phyloP scores from a whole-genome alignment of 2,113 vertebrate genomes.

The Epinephelus cyanopodus region DNA sequence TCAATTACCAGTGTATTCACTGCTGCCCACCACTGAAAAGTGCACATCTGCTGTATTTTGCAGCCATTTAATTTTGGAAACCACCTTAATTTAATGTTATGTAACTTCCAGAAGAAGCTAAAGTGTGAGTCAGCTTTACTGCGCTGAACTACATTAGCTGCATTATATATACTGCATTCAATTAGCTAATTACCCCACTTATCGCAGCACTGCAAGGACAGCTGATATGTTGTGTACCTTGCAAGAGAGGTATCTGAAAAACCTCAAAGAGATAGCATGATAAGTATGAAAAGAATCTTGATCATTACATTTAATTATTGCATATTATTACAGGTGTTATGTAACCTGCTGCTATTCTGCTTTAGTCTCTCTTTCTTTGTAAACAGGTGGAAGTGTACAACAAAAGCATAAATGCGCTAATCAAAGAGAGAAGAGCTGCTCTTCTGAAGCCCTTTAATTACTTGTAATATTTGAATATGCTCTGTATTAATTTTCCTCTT shows the following conservation, averaged over 20 bases:
- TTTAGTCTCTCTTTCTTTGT: not conserved
- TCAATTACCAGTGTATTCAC: not conserved
- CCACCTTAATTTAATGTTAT: conserved; percentile 50
- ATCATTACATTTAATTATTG: not conserved
- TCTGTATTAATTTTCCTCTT: not conserved
- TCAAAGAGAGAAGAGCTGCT: not conserved
- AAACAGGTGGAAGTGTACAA: not conserved
- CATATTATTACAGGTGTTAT: conserved; percentile 18
- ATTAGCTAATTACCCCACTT: conserved; percentile 70
- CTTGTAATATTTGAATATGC: not conserved
- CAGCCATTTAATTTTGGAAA: conserved; percentile 57
- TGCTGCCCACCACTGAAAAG: not conserved
- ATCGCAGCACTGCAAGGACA: conserved; percentile 41
- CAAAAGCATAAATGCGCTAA: not conserved
- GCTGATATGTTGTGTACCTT: conserved; percentile 16
- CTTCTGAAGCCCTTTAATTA: not conserved
- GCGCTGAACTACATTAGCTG: conserved; percentile 35
- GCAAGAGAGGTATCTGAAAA: conserved; percentile 29
- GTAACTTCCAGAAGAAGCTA: conserved; percentile 44
- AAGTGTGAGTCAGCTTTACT: conserved; percentile 69
- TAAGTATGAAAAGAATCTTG: not conserved
- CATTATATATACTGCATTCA: conserved; percentile 65
- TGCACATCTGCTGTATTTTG: conserved; percentile 3
- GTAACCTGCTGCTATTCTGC: not conserved
- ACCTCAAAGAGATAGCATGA: conserved; percentile 7